Evolutionary conservation across 2,888 invertebrate genomes (phyloP).

Genomic region (Hypolimnas misippus): DNA sequence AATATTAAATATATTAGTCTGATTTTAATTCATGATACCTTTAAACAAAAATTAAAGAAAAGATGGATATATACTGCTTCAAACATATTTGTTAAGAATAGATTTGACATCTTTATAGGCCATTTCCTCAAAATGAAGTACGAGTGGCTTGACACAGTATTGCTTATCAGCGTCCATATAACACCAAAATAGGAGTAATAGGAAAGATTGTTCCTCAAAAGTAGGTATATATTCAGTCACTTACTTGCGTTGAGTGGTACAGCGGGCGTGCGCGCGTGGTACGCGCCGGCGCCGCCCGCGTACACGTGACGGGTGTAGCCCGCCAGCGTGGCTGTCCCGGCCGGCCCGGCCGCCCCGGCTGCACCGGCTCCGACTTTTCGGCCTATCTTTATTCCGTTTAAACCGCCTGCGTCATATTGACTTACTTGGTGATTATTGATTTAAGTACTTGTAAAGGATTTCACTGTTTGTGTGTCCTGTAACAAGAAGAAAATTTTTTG

Average conservation of each 20-base stretch:
- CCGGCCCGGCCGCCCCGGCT: constrained; percentile 8
- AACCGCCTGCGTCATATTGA: constrained; percentile 23
- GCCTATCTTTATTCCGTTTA: constrained; percentile 15
- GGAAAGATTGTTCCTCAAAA: too few species aligned
- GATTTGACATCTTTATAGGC: too few species aligned
- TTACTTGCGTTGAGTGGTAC: constrained; percentile 80
- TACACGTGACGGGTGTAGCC: constrained; percentile 76
- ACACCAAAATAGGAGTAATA: too few species aligned
- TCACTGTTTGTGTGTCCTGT: constrained; percentile 15
- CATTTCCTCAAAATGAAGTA: too few species aligned
- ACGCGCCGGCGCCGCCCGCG: constrained; percentile 72
- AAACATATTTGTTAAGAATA: too few species aligned
- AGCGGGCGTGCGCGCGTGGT: constrained; percentile 76
- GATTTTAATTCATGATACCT: too few species aligned
- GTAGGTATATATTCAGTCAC: constrained; percentile 48
- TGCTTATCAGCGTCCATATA: too few species aligned
- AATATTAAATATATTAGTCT: too few species aligned
- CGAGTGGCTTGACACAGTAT: too few species aligned
- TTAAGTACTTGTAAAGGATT: not conserved
- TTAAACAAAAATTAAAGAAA: too few species aligned
- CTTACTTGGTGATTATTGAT: not conserved
- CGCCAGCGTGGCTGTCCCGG: constrained; percentile 65
- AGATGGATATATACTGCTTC: too few species aligned
- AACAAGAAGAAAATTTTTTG: constrained; percentile 23
- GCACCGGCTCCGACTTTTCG: constrained; percentile 9